Evolutionary conservation across 2,888 invertebrate genomes (phyloP), one percentile per base, ranked within the genome.

Genomic region (Ochropacha duplaris): DNA sequence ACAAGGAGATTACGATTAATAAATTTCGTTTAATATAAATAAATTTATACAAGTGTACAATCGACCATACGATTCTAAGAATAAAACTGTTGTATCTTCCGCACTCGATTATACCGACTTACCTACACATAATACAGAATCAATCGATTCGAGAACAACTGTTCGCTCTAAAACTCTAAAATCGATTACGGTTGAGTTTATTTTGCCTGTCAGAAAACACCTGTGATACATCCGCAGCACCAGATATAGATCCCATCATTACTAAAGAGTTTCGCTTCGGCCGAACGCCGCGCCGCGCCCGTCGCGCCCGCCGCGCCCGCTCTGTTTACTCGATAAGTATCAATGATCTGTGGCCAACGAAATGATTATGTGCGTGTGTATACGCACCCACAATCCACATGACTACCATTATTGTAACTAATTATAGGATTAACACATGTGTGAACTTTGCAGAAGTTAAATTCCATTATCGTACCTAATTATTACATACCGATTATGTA

Each of bases 181-280:
- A 89, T 88, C 88, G 90, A 90, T 90, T 90, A 89, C 87, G 77
- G 73, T 58, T 75, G 61, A 75, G 91, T 92, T 92, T 92, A 90
- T 92, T 91, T 90, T 85, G 74, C 80, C 83, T 91, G 91, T 91
- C 91, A 77, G 81, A 66, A 67, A 81, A 68, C 91, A 91, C 91
- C 91, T 92, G 91, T 64, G 71, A 65, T 74, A 72, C 84, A 80
- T 90, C 90, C 79, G 80, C 76, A 69, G 69, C 82, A 82, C 83
- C 87, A 78, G 86, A 87, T 88, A 90, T 88, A 91, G 89, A 89
- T 86, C 83, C 79, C 76, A 88, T 87, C 86, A 86, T 86, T 83
- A 79, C 76, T 64, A 59, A 59, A 58, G 57, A 63, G 60, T 59
- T 65, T 71, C 72, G 68, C 69, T 66, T 60, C 60, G 67, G 62